These are phyloP conservation scores for Petrosia ficiformis DNA, from an alignment of 37 sponge, comb jelly and placozoan species.

Conservation along the genomic window DNA sequence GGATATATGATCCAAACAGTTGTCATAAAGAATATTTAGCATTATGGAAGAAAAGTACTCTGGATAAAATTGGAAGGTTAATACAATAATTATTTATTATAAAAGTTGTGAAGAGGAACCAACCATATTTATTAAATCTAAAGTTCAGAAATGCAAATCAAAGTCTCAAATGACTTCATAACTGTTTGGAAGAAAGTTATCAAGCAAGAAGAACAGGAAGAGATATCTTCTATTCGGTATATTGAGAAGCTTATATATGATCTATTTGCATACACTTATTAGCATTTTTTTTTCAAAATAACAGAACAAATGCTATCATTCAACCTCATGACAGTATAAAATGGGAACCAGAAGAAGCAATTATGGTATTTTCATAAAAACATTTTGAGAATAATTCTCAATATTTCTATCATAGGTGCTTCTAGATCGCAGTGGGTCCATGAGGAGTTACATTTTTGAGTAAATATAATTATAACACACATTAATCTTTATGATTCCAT, in stretches of 20 bases:
- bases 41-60: neutral
- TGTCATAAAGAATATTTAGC: neutral
- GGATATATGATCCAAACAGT: neutral
- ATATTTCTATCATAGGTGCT: neutral
- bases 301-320: neutral
- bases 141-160: too few species aligned
- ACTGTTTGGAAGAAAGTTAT: too few species aligned
- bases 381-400: too few species aligned
- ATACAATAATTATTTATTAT: neutral
- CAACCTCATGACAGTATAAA: neutral
- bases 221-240: too few species aligned
- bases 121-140: too few species aligned
- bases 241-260: too few species aligned
- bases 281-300: too few species aligned
- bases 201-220: too few species aligned
- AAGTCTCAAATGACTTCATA: too few species aligned
- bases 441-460: neutral
- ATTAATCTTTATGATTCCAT: neutral
- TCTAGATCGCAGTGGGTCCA: constrained; percentile 21
- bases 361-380: constrained; percentile 1
- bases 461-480: neutral
- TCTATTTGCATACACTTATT: too few species aligned
- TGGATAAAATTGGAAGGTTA: neutral
- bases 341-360: constrained; percentile 28
- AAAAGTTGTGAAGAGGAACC: too few species aligned